Evolutionary conservation across 2,797 vertebrate genomes (phyloP).

Genomic region (Xiphophorus birchmanni): DNA sequence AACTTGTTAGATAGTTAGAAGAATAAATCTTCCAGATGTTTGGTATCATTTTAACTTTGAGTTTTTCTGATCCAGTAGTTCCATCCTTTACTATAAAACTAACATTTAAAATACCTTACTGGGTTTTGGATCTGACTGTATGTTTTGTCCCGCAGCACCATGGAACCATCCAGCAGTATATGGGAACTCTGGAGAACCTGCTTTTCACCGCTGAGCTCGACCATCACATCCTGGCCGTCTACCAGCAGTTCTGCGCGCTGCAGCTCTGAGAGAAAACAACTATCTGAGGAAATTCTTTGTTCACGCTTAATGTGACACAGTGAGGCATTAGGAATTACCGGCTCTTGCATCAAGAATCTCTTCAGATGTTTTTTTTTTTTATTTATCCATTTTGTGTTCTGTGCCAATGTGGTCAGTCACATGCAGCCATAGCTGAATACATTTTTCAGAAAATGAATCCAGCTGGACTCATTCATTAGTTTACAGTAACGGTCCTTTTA

Average conservation of each 20-base stretch:
- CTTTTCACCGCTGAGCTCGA: slow-evolving; percentile 98
- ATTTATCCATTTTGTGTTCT: slow-evolving; percentile 54
- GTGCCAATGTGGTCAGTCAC: slow-evolving; percentile 50
- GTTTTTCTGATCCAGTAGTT: background rate
- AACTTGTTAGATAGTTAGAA: background rate
- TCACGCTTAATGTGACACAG: slow-evolving; percentile 25
- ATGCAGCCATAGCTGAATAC: slow-evolving; percentile 23
- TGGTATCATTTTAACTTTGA: background rate
- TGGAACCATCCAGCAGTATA: slow-evolving; percentile 97
- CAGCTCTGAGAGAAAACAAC: slow-evolving; percentile 83
- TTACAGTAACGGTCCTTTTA: slow-evolving; percentile 18
- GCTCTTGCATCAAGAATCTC: slow-evolving; percentile 77
- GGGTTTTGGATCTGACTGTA: background rate
- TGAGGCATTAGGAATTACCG: slow-evolving; percentile 53
- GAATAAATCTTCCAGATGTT: background rate
- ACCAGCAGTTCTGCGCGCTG: slow-evolving; percentile 98
- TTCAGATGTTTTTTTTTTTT: slow-evolving; percentile 48
- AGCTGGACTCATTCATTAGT: slow-evolving; percentile 27
- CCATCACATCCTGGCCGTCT: slow-evolving; percentile 95
- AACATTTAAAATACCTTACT: background rate
- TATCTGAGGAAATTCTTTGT: slow-evolving; percentile 14
- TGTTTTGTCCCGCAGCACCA: slow-evolving; percentile 85
- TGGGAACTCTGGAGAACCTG: slow-evolving; percentile 98
- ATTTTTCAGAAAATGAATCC: slow-evolving; percentile 25
- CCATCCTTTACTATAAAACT: background rate